Base-by-base conservation (phyloP, 2,888 invertebrate species). In the Troides aeacus region DNA sequence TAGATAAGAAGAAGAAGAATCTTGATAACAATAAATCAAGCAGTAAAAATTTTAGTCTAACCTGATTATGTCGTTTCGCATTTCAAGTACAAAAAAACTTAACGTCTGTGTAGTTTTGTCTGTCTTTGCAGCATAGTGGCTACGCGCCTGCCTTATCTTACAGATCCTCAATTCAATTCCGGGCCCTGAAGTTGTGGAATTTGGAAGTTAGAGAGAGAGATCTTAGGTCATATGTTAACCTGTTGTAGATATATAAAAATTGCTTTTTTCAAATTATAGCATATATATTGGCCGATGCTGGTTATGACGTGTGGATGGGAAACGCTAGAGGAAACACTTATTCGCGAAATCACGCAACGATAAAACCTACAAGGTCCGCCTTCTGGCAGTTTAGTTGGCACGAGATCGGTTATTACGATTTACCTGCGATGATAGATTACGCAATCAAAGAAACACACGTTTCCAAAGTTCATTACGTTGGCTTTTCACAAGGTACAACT, bases 241-340 rank as follows among this genome's bases (percentile, higher is more conserved):
- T 39, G 39, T 39, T 39, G 10, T 39, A 39, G 30, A 30, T 30
- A 30, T 1, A 39, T 39, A 39, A 39, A 39, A 1, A 39, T 39
- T 0, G 1, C 10, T 39, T 39, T 39, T 39, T 50, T 17, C 5
- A 50, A 17, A 15, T 50, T 15, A 5, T 79, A 97, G 97, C 90
- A 73, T 96, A 94, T 88, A 92, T 95, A 79, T 92, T 96, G 73
- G 93, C 95, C 0, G 95, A 96, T 74, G 87, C 92, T 21, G 96
- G 96, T 17, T 96, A 95, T 78, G 96, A 96, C 77, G 95, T 96
- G 0, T 98, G 97, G 97, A 85, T 98, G 85, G 97, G 97, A 10
- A 98, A 98, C 84, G 94, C 95, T 12, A 90, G 97, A 69, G 97
- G 97, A 1, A 97, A 97, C 84, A 94, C 94, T 0, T 97, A 97